Evolutionary conservation across 2,888 invertebrate genomes (phyloP), one percentile per base, ranked within the genome.

Genomic region (Hemicrepidius hirtus): DNA sequence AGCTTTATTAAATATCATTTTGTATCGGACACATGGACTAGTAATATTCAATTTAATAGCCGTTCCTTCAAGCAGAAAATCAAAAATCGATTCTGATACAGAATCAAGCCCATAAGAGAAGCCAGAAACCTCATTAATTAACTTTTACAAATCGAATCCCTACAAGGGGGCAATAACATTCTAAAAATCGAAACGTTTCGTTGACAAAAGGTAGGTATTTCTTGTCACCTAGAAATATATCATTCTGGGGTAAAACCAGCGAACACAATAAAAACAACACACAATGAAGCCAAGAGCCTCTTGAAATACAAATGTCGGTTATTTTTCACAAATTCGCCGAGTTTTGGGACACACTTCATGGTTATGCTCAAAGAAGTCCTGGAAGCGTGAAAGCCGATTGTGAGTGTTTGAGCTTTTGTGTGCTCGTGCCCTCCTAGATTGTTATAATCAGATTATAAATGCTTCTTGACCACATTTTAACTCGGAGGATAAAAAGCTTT

Each of bases 281-380:
- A 73, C 73, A 73, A 73, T 62, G 68, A 49, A 63, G 53, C 16
- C n/a, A 3, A 28, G 41, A 66, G 57, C 72, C 75, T 75, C 71
- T 68, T 49, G 67, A 73, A 72, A 74, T 74, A 78, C 79, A 80
- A 81, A 80, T 80, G 81, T 78, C 78, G 79, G 79, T 80, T 79
- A 79, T 78, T 80, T 82, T 80, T 80, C 80, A 79, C 80, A 80
- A 80, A 80, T 80, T 81, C 80, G 76, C 76, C 76, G 70, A 78
- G 78, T 75, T 77, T 78, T 71, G 76, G 73, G 80, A 77, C 80
- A 80, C 81, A 80, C 80, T 81, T 76, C 80, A 71, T 76, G 73
- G 74, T 69, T 75, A 64, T 75, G 37, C 21, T 72, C 60, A 75
- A 72, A 75, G 72, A 63, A 24, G 44, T 67, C 66, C 64, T 65